phyloP scores from a whole-genome alignment of 2,113 vertebrate species.

The Pluvialis apricaria region DNA sequence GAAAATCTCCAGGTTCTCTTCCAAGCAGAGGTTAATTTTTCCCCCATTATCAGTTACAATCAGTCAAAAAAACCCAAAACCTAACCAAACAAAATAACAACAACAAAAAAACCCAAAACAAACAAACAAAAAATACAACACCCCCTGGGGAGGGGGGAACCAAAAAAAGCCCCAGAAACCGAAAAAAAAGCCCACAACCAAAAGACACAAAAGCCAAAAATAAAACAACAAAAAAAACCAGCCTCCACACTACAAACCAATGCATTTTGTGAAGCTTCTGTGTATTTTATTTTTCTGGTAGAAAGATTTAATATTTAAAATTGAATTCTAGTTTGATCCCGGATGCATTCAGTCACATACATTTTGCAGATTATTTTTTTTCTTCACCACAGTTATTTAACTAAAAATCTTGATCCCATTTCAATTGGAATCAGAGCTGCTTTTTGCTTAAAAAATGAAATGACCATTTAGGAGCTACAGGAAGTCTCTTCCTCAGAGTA shows the following conservation, averaged over 20 bases:
- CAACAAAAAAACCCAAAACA: no score
- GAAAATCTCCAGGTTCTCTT: not conserved
- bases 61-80: not conserved
- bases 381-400: not conserved
- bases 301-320: not conserved
- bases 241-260: not conserved
- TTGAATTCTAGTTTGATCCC: not conserved
- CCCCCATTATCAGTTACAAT: not conserved
- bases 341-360: not conserved
- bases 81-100: no score
- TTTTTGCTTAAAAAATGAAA: conserved; percentile 6
- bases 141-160: no score
- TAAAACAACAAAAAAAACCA: no score
- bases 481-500: not conserved
- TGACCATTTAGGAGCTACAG: not conserved
- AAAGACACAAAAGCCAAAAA: not conserved
- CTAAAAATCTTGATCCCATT: not conserved
- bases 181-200: not conserved
- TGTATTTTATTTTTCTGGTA: not conserved
- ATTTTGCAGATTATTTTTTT: not conserved
- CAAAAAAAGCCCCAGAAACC: not conserved
- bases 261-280: not conserved
- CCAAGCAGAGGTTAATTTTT: not conserved
- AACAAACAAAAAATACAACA: no score
- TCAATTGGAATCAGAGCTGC: not conserved